Conservation (phyloP, 2,113 vertebrate species). For the Pygathrix nemaeus region DNA sequence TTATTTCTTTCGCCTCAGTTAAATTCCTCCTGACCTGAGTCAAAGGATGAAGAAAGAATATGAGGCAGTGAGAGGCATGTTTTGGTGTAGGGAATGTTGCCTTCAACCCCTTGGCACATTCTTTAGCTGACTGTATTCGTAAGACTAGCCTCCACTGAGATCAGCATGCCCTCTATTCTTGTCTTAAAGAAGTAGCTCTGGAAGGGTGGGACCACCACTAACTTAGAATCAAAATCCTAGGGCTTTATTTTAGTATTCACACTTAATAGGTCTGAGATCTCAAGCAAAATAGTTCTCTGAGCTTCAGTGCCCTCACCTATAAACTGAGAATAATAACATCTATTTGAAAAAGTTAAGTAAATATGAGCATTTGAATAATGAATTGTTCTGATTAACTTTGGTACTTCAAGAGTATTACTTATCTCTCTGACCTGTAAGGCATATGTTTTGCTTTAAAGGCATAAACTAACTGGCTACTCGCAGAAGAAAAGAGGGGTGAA, state of each 20-base stretch:
- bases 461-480: not conserved
- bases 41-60: not conserved
- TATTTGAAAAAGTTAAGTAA: constrained; percentile 9
- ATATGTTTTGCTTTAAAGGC: not conserved
- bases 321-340: not conserved
- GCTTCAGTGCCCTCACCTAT: not conserved
- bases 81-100: not conserved
- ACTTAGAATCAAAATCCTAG: not conserved
- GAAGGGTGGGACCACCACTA: not conserved
- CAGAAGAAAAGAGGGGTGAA: not conserved
- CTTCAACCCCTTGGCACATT: not conserved
- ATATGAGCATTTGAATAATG: not conserved
- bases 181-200: not conserved
- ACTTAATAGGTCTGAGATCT: not conserved
- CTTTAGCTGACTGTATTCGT: not conserved
- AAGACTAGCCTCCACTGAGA: not conserved
- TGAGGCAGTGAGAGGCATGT: not conserved
- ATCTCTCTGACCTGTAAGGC: not conserved
- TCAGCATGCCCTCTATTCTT: not conserved
- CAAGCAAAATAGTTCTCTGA: not conserved
- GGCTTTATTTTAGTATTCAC: not conserved
- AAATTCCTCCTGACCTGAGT: not conserved
- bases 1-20: not conserved
- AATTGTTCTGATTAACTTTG: not conserved
- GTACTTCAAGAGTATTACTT: not conserved